These are phyloP conservation scores for Aptenodytes forsteri DNA, from an alignment of 2,113 vertebrate genomes.

Conservation along the genomic window DNA sequence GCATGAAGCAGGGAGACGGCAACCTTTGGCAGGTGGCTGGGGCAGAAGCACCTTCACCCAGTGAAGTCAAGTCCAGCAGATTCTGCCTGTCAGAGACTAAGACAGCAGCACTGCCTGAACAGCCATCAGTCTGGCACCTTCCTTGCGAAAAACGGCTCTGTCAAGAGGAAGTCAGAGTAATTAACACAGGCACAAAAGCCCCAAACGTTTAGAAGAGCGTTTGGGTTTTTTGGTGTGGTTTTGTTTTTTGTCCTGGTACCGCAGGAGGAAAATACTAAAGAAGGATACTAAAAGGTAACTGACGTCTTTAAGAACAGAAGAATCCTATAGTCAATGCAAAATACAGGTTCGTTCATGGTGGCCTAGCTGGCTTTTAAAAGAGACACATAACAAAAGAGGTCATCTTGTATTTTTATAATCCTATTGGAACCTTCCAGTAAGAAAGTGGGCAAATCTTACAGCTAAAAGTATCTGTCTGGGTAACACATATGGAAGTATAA, in stretches of 20 bases:
- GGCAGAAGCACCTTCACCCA: neutral
- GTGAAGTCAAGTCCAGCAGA: neutral
- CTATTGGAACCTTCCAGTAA: neutral
- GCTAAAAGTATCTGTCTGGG: neutral
- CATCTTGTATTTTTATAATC: neutral
- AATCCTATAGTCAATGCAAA: neutral
- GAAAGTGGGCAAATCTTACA: neutral
- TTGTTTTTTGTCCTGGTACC: neutral
- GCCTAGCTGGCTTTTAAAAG: neutral
- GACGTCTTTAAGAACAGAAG: neutral
- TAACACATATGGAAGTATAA: neutral
- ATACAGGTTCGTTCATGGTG: neutral
- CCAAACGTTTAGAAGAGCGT: neutral
- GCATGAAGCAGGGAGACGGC: neutral
- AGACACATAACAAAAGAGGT: neutral
- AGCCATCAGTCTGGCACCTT: neutral
- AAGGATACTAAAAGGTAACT: neutral
- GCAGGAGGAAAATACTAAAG: neutral
- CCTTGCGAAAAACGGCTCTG: fast-evolving
- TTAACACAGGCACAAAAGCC: neutral
- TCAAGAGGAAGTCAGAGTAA: neutral
- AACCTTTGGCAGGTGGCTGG: neutral
- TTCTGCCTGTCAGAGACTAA: neutral
- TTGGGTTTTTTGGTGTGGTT: no score
- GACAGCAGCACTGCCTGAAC: neutral